These are phyloP conservation scores for Stegastes partitus DNA, from an alignment of 2,113 vertebrate species.

Conservation along the genomic window DNA sequence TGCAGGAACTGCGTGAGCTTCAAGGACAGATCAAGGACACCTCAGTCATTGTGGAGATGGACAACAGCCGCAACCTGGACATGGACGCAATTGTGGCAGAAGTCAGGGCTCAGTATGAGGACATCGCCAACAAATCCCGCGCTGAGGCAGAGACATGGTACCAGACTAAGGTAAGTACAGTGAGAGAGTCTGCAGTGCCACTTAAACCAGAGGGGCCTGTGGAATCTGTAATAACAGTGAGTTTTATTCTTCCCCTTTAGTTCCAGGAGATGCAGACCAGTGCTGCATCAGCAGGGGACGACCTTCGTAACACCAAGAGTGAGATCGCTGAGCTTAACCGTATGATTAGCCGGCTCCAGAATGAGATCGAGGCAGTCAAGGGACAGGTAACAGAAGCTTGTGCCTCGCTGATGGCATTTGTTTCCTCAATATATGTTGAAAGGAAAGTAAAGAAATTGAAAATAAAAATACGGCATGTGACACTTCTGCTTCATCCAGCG, in stretches of 20 bases:
- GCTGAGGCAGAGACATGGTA: slow-evolving; percentile 88
- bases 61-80: slow-evolving; percentile 90
- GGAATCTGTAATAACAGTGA: neutral
- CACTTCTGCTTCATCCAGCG: slow-evolving; percentile 79
- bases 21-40: slow-evolving; percentile 91
- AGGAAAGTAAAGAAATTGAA: neutral
- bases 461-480: neutral
- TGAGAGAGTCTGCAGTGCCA: neutral
- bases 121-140: slow-evolving; percentile 86
- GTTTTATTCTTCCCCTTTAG: slow-evolving; percentile 73
- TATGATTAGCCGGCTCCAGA: slow-evolving; percentile 87
- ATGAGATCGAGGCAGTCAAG: slow-evolving; percentile 88
- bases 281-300: slow-evolving; percentile 81
- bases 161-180: slow-evolving; percentile 85
- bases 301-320: slow-evolving; percentile 86
- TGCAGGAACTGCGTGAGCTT: slow-evolving; percentile 88
- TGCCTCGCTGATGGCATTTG: neutral
- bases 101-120: slow-evolving; percentile 90
- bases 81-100: slow-evolving; percentile 90
- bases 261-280: slow-evolving; percentile 84
- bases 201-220: neutral
- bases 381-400: slow-evolving; percentile 84
- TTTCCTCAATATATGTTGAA: neutral
- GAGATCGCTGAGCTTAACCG: slow-evolving; percentile 91
- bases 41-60: slow-evolving; percentile 91